Evolutionary conservation across 2,888 invertebrate species (phyloP).

Genomic region (Plebejus anna): DNA sequence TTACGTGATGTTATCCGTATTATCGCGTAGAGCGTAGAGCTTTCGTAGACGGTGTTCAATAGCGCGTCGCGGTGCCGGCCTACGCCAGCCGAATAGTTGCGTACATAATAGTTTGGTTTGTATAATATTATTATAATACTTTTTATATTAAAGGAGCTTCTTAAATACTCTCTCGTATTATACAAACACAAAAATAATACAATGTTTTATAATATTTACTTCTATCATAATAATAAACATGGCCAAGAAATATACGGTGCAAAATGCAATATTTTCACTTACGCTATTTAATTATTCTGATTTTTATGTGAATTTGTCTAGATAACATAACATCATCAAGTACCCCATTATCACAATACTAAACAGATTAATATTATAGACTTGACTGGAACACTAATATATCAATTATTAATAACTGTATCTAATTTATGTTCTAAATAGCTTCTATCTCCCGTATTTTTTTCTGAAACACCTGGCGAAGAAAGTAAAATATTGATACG

Average conservation of each 20-base stretch:
- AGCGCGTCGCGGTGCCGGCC: background rate
- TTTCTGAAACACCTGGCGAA: background rate
- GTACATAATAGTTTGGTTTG: too few species aligned
- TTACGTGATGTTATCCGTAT: background rate
- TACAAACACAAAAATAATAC: too few species aligned
- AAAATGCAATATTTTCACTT: too few species aligned
- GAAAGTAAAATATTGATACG: conserved; percentile 18
- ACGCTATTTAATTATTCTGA: too few species aligned
- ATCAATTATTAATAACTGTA: background rate
- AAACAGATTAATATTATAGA: too few species aligned
- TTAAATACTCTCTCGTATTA: background rate
- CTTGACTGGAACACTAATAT: background rate
- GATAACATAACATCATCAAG: too few species aligned
- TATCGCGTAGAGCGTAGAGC: background rate
- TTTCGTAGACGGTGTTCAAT: background rate
- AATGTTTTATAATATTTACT: too few species aligned
- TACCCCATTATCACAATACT: too few species aligned
- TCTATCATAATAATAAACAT: too few species aligned
- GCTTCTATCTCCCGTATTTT: background rate
- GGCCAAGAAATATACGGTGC: too few species aligned
- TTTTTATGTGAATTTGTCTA: too few species aligned
- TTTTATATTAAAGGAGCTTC: background rate
- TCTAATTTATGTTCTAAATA: background rate
- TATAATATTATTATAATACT: too few species aligned
- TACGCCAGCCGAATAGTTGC: background rate